Base-by-base conservation (phyloP, 2,113 vertebrate genomes). In the Pholis gunnellus region DNA sequence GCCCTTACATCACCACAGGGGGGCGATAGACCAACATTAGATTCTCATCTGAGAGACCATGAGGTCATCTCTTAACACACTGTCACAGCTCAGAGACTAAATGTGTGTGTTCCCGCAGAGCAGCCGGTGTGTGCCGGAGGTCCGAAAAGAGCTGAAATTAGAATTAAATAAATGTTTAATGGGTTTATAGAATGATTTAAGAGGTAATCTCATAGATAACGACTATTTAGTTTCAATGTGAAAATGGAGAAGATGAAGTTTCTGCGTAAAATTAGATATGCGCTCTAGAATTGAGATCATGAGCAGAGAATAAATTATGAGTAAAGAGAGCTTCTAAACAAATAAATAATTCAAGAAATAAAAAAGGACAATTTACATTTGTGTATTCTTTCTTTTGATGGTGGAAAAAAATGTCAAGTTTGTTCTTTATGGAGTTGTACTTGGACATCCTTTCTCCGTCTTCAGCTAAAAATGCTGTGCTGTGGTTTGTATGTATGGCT, bases 1-100 rank as follows among this genome's bases (percentile, higher is more conserved):
- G 13, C 61, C 83, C 54, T 61, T 5, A 64, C 67, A 61, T 46
- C 40, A 34, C 90, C 93, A 92, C 81, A 90, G 38, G 82, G 81
- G 67, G 90, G 90, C 52, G 50, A 20, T 31, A 75, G 2, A 68
- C 48, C 38, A 13, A 78, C 63, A 68, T 1, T 0, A 75, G 17
- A 56, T 0, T 5, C 54, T 63, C 7, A 1, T 73, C 17, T 13
- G 63, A 75, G 63, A 22, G 31, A 75, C 14, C 44, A 70, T 78
- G 78, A 88, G 50, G 75, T 82, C 87, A 81, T 67, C 78, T 4
- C 60, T 75, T 75, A 78, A 48, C 14, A 60, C 25, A 69, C 63
- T 6, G 9, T 8, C 60, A 57, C 34, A 22, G 59, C 70, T 56
- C 63, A 34, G 11, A 46, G 0, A 74, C 56, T 63, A 20, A 31